Base-by-base conservation (phyloP, 2,113 vertebrate species). In the Catagonus wagneri region DNA sequence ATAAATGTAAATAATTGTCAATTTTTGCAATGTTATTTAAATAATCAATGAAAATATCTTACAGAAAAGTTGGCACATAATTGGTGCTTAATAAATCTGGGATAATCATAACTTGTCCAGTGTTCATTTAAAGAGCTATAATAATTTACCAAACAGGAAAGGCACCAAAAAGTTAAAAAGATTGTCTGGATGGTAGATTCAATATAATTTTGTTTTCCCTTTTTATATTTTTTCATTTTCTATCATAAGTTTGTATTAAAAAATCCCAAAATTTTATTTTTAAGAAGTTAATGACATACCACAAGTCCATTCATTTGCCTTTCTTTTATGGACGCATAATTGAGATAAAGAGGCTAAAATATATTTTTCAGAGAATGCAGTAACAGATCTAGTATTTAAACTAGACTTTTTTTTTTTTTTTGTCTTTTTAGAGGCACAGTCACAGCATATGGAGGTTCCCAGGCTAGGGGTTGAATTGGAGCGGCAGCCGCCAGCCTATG, bases 31-130 rank as follows among this genome's bases (percentile, higher is more conserved):
- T 66, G 39, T 74, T 76, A 96, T 88, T 97, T 95, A 90, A 96
- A 96, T 96, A 94, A 97, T 94, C 87, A 96, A 96, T 96, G 96
- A 97, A 96, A 97, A 90, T 56, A 87, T 60, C 60, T 92, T 90
- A 87, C 6, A 23, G 76, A 69, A 91, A 44, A 95, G 90, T 63
- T 86, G 54, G 89, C 22, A 94, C 34, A 86, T 91, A 96, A 91
- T 36, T 93, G 34, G 27, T 54, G 56, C n/a, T 94, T 85, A 89
- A 92, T 89, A 97, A 95, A 86, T 79, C 71, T 81, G 52, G 20
- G 61, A 84, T 61, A 96, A 96, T 86, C 76, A 69, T n/a, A 95
- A 85, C 22, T 92, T 96, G 60, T 66, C 86, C 89, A 79, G 58
- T 12, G 88, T 90, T 92, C 27, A 95, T 69, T 88, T 92, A 83